These are phyloP conservation scores for Pammene aurita DNA, from an alignment of 2,888 invertebrate genomes.

Conservation along the genomic window DNA sequence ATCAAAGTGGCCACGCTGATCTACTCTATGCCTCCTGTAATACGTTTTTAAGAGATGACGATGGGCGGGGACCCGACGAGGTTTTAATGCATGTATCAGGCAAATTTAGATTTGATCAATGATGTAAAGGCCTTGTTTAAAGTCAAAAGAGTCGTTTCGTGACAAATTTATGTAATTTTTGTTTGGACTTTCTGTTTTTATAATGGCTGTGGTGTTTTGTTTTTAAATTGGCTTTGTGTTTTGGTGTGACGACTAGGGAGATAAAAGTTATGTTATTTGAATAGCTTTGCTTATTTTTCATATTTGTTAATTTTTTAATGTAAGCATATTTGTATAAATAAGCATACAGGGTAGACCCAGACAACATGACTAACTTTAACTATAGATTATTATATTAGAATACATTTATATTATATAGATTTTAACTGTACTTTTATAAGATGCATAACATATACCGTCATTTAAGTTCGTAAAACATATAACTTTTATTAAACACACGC, in stretches of 20 bases:
- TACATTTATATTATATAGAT: too few species aligned
- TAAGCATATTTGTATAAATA: too few species aligned
- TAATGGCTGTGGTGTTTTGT: conserved; percentile 24
- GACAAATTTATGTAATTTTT: conserved; percentile 38
- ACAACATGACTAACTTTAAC: too few species aligned
- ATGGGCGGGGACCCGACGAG: conserved; percentile 51
- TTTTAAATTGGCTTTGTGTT: conserved; percentile 4
- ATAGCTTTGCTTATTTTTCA: too few species aligned
- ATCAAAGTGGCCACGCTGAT: conserved; percentile 1
- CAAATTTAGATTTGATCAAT: conserved; percentile 61
- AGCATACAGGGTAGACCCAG: too few species aligned
- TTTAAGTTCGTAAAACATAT: too few species aligned
- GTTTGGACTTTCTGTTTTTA: conserved; percentile 36
- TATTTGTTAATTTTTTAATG: too few species aligned
- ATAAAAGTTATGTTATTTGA: not conserved
- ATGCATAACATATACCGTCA: too few species aligned
- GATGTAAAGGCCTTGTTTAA: conserved; percentile 40
- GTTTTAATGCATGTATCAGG: conserved; percentile 60
- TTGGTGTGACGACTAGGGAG: not conserved
- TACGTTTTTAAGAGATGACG: conserved; percentile 59
- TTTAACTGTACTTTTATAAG: too few species aligned
- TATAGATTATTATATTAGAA: too few species aligned
- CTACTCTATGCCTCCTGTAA: conserved; percentile 49
- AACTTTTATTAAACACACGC: too few species aligned
- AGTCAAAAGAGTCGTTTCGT: conserved; percentile 40